Base-by-base conservation (phyloP, 2,113 vertebrate genomes). In the Reinhardtius hippoglossoides region DNA sequence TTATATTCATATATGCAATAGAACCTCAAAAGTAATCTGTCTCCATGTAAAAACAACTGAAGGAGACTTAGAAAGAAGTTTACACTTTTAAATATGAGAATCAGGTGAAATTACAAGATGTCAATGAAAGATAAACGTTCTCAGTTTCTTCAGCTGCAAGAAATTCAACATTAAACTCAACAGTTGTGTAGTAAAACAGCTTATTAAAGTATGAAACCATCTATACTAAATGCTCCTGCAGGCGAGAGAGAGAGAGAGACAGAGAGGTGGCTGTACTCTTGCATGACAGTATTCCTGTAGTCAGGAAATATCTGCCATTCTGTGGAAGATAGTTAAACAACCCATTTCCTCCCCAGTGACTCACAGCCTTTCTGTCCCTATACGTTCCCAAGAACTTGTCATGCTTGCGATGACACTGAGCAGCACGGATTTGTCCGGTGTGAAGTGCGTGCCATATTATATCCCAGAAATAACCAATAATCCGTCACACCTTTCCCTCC, bases 261-360 rank as follows among this genome's bases (percentile, higher is more conserved):
- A 54, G 31, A 78, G 16, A 23, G 40, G 50, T 52, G 21, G 69
- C n/a, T 69, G 24, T 63, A 52, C 59, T 71, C 56, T 31, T 57
- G 52, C 44, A 16, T 73, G 71, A 68, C 72, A 82, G 50, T 76
- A 31, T 67, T 67, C 57, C 27, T 80, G 58, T 31, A 71, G 65
- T 80, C 91, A 91, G 90, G 88, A 92, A 89, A 80, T 67, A 57
- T 83, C 63, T 76, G 31, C 6, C 31, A 7, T 1, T 31, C 31
- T 31, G 5, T 31, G 70, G 68, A 67, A 86, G 60, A 82, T 55
- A 62, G 78, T 80, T 87, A 88, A 89, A 89, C 87, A 87, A 86
- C 35, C 80, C 83, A 85, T 79, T 90, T 92, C 88, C 92, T 92
- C 83, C 62, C 68, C 31, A 72, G 71, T 84, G 87, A 86, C 77